Percentiles rank a stretch among this genome's conserved stretches.
These are phyloP conservation scores for Platysteira castanea DNA, from an alignment of 2,113 vertebrate species.

Conservation along the genomic window DNA sequence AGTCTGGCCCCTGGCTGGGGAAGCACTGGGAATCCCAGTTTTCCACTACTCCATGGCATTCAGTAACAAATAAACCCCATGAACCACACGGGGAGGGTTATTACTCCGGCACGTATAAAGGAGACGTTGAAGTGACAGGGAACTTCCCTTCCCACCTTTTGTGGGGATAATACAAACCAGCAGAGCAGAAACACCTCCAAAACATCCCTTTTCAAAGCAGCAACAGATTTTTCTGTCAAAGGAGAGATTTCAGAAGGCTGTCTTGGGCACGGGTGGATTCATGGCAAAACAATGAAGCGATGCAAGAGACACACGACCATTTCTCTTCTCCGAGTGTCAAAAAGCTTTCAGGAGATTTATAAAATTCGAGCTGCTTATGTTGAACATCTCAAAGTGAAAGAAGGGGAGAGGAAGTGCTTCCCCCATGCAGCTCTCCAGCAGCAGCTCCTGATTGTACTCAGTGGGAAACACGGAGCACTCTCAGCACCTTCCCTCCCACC, in stretches of 20 bases:
- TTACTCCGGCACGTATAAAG: neutral
- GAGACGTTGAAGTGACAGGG: neutral
- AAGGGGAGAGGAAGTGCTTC: neutral
- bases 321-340: fast-evolving
- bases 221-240: neutral
- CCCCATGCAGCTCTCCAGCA: neutral
- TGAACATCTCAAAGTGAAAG: neutral
- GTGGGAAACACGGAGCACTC: neutral
- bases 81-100: neutral
- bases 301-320: fast-evolving
- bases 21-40: neutral
- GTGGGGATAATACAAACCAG: neutral
- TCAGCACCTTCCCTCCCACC: neutral
- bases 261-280: neutral
- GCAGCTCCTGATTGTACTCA: neutral
- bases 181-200: neutral
- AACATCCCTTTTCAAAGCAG: neutral
- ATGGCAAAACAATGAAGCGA: neutral
- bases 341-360: neutral
- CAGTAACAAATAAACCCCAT: neutral
- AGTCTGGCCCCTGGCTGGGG: neutral
- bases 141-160: neutral
- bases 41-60: neutral
- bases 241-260: neutral
- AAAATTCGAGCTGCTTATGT: neutral